Evolutionary conservation across 2,113 vertebrate genomes (phyloP).

Genomic region (Austrofundulus limnaeus): DNA sequence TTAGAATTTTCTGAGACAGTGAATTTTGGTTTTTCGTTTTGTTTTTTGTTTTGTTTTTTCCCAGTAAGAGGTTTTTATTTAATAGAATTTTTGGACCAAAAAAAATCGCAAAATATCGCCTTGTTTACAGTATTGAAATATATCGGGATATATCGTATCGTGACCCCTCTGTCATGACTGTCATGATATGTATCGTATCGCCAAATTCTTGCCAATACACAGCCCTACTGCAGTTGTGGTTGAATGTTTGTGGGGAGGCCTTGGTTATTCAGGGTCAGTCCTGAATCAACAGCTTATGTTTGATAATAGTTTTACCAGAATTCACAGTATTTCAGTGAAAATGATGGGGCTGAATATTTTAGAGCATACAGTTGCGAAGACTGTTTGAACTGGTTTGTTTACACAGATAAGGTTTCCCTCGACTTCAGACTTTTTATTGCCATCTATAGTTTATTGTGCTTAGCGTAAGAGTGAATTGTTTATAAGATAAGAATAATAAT

Average conservation of each 20-base stretch:
- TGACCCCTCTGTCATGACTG: no score
- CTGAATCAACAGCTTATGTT: constrained; percentile 61
- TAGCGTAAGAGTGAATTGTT: background rate
- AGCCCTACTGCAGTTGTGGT: no score
- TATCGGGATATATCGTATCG: no score
- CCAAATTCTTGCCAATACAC: no score
- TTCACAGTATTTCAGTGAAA: constrained; percentile 49
- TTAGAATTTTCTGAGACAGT: no score
- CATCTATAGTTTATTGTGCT: constrained; percentile 1
- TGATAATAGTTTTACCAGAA: constrained; percentile 59
- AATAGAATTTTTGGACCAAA: no score
- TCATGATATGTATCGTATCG: no score
- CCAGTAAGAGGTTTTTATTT: no score
- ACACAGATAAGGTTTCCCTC: constrained; percentile 45
- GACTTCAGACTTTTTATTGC: constrained; percentile 44
- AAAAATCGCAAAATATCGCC: no score
- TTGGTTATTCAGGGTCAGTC: constrained; percentile 49
- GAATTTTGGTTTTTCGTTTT: no score
- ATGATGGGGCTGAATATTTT: constrained; percentile 36
- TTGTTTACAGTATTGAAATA: no score
- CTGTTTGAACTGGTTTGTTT: constrained; percentile 62
- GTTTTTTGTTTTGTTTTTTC: no score
- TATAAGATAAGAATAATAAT: constrained; percentile 3
- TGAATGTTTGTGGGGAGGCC: constrained; percentile 46
- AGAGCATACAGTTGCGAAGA: constrained; percentile 32